Evolutionary conservation across 2,797 vertebrate genomes (phyloP).

Genomic region (Protosalanx chinensis): DNA sequence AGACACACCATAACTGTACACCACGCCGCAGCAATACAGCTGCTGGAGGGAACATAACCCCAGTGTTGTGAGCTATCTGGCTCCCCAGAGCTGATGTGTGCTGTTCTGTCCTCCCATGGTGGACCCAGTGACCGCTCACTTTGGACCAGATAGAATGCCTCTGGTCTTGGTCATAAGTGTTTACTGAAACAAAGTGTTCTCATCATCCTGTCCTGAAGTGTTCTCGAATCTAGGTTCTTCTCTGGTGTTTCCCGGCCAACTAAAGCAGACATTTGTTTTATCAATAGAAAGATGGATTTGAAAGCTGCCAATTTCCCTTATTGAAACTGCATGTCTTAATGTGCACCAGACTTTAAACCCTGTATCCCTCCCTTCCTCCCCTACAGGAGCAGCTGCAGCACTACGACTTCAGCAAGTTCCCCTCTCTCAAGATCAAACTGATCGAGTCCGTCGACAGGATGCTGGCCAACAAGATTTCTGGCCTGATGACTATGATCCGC

Average conservation of each 20-base stretch:
- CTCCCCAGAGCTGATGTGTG: constrained; percentile 7
- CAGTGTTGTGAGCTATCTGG: constrained; percentile 14
- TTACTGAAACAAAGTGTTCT: constrained; percentile 15
- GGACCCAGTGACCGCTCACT: background rate
- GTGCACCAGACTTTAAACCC: background rate
- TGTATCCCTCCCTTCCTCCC: constrained; percentile 26
- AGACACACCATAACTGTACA: background rate
- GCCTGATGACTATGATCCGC: constrained; percentile 86
- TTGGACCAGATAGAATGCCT: constrained; percentile 1
- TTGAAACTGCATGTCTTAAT: background rate
- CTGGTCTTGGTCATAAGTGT: constrained; percentile 4
- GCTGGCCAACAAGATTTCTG: constrained; percentile 87
- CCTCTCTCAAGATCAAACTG: constrained; percentile 90
- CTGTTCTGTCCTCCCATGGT: constrained; percentile 15
- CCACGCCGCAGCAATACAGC: background rate
- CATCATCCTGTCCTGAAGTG: background rate
- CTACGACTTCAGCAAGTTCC: constrained; percentile 95
- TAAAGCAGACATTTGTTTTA: too few relatives aligned
- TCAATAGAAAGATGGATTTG: background rate
- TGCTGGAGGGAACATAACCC: background rate
- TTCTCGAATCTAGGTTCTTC: background rate
- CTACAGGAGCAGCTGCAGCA: constrained; percentile 87
- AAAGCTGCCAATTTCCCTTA: background rate
- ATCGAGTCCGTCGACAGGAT: constrained; percentile 95
- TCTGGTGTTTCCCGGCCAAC: background rate